Base-by-base conservation (phyloP, 2,113 vertebrate species). In the Macquaria ambigua region DNA sequence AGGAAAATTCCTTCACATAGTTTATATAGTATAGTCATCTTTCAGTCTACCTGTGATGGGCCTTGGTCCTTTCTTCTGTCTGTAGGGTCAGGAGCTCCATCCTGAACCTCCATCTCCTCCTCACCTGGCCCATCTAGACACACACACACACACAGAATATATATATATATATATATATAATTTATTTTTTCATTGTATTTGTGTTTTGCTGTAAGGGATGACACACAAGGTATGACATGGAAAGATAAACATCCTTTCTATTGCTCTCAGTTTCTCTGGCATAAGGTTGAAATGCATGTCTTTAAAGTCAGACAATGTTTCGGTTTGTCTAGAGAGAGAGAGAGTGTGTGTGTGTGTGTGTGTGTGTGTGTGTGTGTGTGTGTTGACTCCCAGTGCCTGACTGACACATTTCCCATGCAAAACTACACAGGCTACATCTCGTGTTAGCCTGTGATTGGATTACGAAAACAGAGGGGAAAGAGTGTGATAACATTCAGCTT, bases 31-130 rank as follows among this genome's bases (percentile, higher is more conserved):
- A 11, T 1, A 15, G 25, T 2, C 16, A 18, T 53, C 8, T 1
- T 28, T 79, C 15, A 71, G 48, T 46, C 1, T 56, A 89, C 85
- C 85, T 89, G 81, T 52, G 87, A 64, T n/a, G 77, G 63, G 15
- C 25, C 14, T 34, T 37, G 31, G n/a, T 56, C 70, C 79, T 55
- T 71, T 70, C 59, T 55, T 46, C 62, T 72, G 15, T 70, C 77
- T 12, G 41, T 31, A n/a, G 28, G 52, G 14, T 55, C 72, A 18
- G 75, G 21, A 5, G 62, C 58, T 48, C 58, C 81, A 41, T 68
- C 15, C 58, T 86, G 81, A 68, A 52, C 37, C 77, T 82, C 82
- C 79, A 87, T 85, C 21, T 78, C 74, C 56, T 88, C 75, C 43
- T 88, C 53, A 74, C 73, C 77, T 50, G 84, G 23, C 16, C 34